phyloP scores from a whole-genome alignment of 2,113 vertebrate genomes.

The Geococcyx californianus region DNA sequence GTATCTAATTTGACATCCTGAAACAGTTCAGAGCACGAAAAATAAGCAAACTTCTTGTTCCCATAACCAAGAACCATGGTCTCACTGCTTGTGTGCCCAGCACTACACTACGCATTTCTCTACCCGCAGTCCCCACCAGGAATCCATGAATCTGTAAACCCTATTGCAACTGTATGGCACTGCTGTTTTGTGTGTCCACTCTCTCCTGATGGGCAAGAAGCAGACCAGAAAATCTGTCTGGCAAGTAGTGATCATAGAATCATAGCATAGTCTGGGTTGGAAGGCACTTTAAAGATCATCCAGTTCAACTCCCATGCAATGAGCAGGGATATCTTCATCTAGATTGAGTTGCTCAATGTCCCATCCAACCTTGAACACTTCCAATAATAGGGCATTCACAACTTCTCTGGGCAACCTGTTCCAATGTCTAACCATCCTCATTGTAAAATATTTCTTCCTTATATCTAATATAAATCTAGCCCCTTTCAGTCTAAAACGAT shows the following conservation, averaged over 20 bases:
- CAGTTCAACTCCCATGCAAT: too few relatives aligned
- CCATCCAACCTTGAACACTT: background rate
- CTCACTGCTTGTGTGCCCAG: background rate
- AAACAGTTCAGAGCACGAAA: background rate
- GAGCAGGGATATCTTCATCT: too few relatives aligned
- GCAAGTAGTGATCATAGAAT: background rate
- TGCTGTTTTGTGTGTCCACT: background rate
- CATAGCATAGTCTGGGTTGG: background rate
- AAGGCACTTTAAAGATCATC: background rate
- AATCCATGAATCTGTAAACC: background rate
- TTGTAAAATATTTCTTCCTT: background rate
- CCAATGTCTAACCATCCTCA: background rate
- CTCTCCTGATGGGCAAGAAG: background rate
- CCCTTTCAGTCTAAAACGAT: background rate
- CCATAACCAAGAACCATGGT: background rate
- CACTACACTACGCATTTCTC: background rate
- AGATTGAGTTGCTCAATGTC: background rate
- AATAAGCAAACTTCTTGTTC: background rate
- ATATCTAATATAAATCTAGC: background rate
- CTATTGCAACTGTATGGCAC: background rate
- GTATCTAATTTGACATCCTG: background rate
- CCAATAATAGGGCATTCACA: background rate
- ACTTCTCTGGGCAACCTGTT: background rate
- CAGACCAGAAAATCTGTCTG: background rate
- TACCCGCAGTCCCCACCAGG: background rate